These are phyloP conservation scores for Callochromis pleurospilus DNA, from an alignment of 2,113 vertebrate genomes.

Conservation along the genomic window DNA sequence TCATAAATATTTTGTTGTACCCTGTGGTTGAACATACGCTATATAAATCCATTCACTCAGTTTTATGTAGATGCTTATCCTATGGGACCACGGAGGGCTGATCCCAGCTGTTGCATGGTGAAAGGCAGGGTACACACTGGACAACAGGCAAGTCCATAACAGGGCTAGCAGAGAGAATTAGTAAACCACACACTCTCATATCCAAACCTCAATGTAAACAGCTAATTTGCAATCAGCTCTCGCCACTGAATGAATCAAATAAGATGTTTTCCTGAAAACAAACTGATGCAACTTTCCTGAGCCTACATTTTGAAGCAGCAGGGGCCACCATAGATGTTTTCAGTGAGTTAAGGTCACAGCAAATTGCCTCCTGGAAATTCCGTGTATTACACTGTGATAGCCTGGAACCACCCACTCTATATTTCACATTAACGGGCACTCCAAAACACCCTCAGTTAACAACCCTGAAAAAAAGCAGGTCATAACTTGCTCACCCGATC, in stretches of 20 bases:
- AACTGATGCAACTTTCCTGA: neutral
- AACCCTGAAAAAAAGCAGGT: neutral
- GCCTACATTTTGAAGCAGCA: neutral
- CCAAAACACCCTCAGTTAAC: neutral
- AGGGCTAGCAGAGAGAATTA: neutral
- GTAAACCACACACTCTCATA: neutral
- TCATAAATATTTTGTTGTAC: neutral
- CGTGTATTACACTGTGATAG: neutral
- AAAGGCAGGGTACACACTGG: neutral
- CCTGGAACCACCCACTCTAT: neutral
- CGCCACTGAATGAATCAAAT: neutral
- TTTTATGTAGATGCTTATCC: neutral
- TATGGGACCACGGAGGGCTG: neutral
- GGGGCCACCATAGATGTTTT: neutral
- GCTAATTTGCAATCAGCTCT: neutral
- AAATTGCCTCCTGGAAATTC: neutral
- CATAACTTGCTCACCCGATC: neutral
- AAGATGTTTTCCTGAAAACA: neutral
- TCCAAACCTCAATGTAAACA: neutral
- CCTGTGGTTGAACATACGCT: neutral
- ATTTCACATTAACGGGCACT: neutral
- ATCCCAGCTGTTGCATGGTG: neutral
- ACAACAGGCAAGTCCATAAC: neutral
- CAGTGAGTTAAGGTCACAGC: neutral
- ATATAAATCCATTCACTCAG: neutral